These are phyloP conservation scores for Oxycera nigricornis DNA, from an alignment of 2,888 invertebrate species.

Conservation along the genomic window DNA sequence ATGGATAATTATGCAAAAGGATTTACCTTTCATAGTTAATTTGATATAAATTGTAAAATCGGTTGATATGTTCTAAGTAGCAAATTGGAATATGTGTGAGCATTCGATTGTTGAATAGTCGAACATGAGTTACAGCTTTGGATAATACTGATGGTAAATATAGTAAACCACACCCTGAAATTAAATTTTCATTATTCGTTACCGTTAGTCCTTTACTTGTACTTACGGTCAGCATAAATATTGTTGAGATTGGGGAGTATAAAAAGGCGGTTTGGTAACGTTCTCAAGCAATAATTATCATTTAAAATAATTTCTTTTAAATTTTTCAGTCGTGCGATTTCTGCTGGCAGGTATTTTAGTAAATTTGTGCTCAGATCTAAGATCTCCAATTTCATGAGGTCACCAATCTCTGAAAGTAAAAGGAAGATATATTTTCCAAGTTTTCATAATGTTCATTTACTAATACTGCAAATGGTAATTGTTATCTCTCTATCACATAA, in stretches of 20 bases:
- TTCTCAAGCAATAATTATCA: slow-evolving; percentile 57
- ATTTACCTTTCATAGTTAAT: slow-evolving; percentile 55
- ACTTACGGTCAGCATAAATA: slow-evolving; percentile 59
- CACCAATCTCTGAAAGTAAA: slow-evolving; percentile 57
- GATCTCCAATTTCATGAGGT: slow-evolving; percentile 56
- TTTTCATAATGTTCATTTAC: too few species aligned
- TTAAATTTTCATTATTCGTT: background rate
- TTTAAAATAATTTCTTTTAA: slow-evolving; percentile 58
- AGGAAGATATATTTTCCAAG: too few species aligned
- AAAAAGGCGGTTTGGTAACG: slow-evolving; percentile 59
- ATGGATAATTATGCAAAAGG: background rate
- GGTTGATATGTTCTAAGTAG: slow-evolving; percentile 59
- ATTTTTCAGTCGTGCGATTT: slow-evolving; percentile 57
- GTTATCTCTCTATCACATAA: too few species aligned
- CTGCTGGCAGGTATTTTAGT: slow-evolving; percentile 55
- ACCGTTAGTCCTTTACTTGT: too few species aligned
- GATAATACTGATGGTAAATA: slow-evolving; percentile 59
- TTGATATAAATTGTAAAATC: slow-evolving; percentile 57
- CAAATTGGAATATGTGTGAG: slow-evolving; percentile 60
- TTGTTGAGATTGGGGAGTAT: slow-evolving; percentile 57
- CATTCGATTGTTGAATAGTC: slow-evolving; percentile 59
- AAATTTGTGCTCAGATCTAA: slow-evolving; percentile 58
- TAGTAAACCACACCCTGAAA: slow-evolving; percentile 57
- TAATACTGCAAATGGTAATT: too few species aligned
- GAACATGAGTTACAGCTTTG: slow-evolving; percentile 57